These are phyloP conservation scores for Notodonta ziczac DNA, from an alignment of 2,888 invertebrate species.

Conservation along the genomic window DNA sequence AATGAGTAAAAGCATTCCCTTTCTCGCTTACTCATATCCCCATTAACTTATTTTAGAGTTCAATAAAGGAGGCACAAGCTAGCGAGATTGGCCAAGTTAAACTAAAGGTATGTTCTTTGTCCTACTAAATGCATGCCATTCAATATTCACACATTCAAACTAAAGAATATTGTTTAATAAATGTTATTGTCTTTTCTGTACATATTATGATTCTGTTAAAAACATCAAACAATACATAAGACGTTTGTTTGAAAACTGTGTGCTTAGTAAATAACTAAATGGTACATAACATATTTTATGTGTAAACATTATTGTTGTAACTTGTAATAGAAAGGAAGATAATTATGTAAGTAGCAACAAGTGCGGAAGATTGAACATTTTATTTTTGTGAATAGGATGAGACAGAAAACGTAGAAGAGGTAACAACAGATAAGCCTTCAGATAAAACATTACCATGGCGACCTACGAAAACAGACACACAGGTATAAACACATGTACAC, in stretches of 20 bases:
- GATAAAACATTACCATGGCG: slow-evolving; percentile 73
- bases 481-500: slow-evolving; percentile 53
- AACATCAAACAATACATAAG: slow-evolving; percentile 44
- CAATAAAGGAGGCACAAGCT: slow-evolving; percentile 67
- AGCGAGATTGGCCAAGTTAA: slow-evolving; percentile 69
- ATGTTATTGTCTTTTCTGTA: slow-evolving; percentile 45
- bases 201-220: slow-evolving; percentile 50
- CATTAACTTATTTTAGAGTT: slow-evolving; percentile 73
- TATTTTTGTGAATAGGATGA: slow-evolving; percentile 75
- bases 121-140: slow-evolving; percentile 25
- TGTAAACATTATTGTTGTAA: slow-evolving; percentile 33
- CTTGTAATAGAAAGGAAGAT: slow-evolving; percentile 15
- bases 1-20: slow-evolving; percentile 34
- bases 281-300: slow-evolving; percentile 37
- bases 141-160: slow-evolving; percentile 21
- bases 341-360: slow-evolving; percentile 9
- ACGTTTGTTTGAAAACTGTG: slow-evolving; percentile 50
- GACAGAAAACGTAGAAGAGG: slow-evolving; percentile 63
- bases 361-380: slow-evolving; percentile 32
- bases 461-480: slow-evolving; percentile 71
- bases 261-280: slow-evolving; percentile 63
- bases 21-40: slow-evolving; percentile 63
- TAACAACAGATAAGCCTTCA: slow-evolving; percentile 67
- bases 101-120: slow-evolving; percentile 71
- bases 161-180: slow-evolving; percentile 29